Evolutionary conservation across 2,888 invertebrate genomes (phyloP), one percentile per base, ranked within the genome.

Genomic region (Chirona hameri): DNA sequence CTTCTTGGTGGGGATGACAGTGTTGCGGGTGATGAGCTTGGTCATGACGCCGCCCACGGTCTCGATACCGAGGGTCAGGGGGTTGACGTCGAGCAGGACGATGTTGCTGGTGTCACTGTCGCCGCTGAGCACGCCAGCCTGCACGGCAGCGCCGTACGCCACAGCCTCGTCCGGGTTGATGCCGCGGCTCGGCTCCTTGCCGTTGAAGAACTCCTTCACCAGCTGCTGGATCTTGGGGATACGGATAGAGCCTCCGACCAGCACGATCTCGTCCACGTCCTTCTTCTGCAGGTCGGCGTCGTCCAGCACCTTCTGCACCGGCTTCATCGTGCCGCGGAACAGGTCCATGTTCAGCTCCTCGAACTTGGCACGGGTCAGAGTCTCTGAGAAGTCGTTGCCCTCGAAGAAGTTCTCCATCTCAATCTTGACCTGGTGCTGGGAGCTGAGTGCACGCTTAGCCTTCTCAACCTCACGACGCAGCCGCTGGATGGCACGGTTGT

Each of bases 1-100:
- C 89, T 99, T 99, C 91, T 99, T 99, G 82, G 99, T 99, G 55
- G 99, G 99, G 87, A 99, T 99, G 85, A 98, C 98, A 48, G 99
- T 99, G 91, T 99, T 99, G 86, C 99, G 89, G 82, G 96, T 95
- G 88, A 99, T 99, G 83, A 99, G 91, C 88, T 98, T 99, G 86
- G 99, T 99, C 99, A 99, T 99, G 55, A 99, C 99, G 86, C 99
- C 99, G 85, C 99, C 99, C 81, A 99, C 98, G 76, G 99, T 99
- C 90, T 99, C 99, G 87, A 99, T 99, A 89, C 99, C 99, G 93
- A 99, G 93, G 85, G 99, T 99, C 85, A 99, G 91, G 86, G 99
- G 99, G 89, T 98, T 99, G 82, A 99, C 99, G 88, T 99, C 99
- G 85, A 99, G 92, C 84, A 99, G 91, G 0, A 99, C 97, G 86